Evolutionary conservation across 1,140 invertebrate genomes (phyloP), one percentile per base, ranked within the genome.

Genomic region (Zaprionus tsacasi): DNA sequence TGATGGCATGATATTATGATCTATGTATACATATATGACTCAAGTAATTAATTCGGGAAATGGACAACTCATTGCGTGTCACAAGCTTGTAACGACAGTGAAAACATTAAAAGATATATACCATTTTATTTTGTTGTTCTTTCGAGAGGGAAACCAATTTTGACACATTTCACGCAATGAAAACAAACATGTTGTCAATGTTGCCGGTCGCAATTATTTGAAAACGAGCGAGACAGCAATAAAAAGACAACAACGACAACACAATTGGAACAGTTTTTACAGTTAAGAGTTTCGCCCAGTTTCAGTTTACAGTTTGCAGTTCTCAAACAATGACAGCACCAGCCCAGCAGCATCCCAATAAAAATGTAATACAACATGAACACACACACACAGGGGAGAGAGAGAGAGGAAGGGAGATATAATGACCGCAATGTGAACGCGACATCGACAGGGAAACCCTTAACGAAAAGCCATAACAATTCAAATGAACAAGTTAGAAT

Each of bases 201-300:
- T 56, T 72, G 72, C 68, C 59, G 63, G 33, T 70, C 33, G 25
- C 65, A 60, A 61, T 73, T 73, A 73, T 69, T 69, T 73, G 70
- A 65, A 33, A 68, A 11, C 40, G 70, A 52, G 63, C 59, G 70
- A 58, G 70, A 50, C 61, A 52, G n/a, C 56, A 60, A 15, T 25
- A 54, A 33, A 60, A 17, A 21, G 21, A 35, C 56, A 52, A 59
- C 52, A 50, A 71, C 40, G 27, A 57, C 40, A 58, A 66, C 52
- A 63, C 40, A 45, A 45, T 45, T 45, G 40, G n/a, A 45, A 45
- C 40, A 45, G 40, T 45, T 45, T 45, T 45, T 45, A 45, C 40
- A 45, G 40, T 45, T 45, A 45, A 45, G n/a, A 45, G n/a, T n/a
- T 45, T 45, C 40, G 40, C 40, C 40, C 40, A 15, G 40, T 45